Conservation (phyloP, 2,113 vertebrate genomes). For the Glareola pratincola region DNA sequence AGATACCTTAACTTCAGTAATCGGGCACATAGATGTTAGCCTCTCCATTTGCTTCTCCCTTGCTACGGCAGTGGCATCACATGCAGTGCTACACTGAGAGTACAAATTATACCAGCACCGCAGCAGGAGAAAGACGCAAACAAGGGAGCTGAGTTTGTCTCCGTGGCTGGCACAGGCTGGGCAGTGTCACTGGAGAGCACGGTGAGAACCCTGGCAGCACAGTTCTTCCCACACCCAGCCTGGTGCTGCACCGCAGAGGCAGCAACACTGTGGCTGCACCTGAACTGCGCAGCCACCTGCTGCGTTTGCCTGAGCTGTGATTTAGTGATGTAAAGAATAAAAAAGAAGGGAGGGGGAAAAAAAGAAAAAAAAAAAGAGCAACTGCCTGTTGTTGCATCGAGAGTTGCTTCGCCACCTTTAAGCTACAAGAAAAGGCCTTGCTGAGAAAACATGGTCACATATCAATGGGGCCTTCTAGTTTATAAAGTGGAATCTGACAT, state of each 20-base stretch:
- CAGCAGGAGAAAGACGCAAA: not conserved
- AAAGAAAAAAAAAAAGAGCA: not conserved
- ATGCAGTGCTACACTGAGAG: not conserved
- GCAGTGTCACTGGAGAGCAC: not conserved
- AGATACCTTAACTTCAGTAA: not conserved
- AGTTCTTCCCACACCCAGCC: not conserved
- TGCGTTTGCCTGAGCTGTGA: not conserved
- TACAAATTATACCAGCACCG: not conserved
- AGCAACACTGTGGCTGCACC: fast-evolving
- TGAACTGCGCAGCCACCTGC: not conserved
- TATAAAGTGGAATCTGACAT: not conserved
- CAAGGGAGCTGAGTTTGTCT: not conserved
- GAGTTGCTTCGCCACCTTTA: not conserved
- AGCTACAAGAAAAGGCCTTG: not conserved
- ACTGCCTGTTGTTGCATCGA: not conserved
- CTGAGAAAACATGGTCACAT: not conserved
- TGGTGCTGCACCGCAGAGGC: fast-evolving
- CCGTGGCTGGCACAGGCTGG: not conserved
- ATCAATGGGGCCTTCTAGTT: not conserved
- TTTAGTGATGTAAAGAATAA: not conserved
- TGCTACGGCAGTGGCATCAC: not conserved
- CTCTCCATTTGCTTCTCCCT: not conserved
- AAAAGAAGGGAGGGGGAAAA: not conserved
- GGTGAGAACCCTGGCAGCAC: not conserved
- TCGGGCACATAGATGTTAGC: not conserved